Conservation (phyloP, 2,888 invertebrate species). For the Leptogaster cylindrica region DNA sequence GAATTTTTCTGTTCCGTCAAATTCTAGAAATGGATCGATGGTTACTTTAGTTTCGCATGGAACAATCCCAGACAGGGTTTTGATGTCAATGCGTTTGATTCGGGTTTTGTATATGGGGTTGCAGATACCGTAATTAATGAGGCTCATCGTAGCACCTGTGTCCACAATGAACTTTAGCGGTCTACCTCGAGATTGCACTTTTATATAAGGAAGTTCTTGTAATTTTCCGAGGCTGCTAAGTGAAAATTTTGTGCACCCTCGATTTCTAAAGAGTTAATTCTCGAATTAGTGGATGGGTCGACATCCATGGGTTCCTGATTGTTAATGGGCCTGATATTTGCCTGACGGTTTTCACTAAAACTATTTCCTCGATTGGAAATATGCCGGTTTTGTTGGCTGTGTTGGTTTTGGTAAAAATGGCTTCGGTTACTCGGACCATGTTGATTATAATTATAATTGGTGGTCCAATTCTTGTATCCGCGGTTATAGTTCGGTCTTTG, state of each 20-base stretch:
- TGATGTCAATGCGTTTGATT: constrained; percentile 1
- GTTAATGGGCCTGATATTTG: background rate
- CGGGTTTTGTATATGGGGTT: constrained; percentile 40
- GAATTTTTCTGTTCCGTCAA: constrained; percentile 33
- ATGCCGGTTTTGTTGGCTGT: background rate
- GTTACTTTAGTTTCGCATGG: constrained; percentile 25
- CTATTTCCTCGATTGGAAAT: background rate
- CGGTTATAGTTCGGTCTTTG: background rate
- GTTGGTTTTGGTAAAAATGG: background rate
- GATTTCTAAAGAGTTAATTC: constrained; percentile 1
- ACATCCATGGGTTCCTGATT: constrained; percentile 21
- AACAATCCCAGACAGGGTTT: constrained; percentile 2
- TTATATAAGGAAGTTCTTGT: constrained; percentile 42
- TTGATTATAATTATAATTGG: background rate
- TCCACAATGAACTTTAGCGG: constrained; percentile 40
- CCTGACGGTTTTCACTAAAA: background rate
- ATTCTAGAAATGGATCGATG: constrained; percentile 43
- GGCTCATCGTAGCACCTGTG: constrained; percentile 41
- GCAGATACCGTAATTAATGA: constrained; percentile 35
- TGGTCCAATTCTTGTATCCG: background rate
- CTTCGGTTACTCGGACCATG: background rate
- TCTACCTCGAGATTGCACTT: constrained; percentile 35
- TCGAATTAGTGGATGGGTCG: background rate
- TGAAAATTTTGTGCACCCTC: constrained; percentile 21
- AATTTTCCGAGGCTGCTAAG: constrained; percentile 18